Conservation (phyloP, 2,888 invertebrate species). For the Drosophila birchii region DNA sequence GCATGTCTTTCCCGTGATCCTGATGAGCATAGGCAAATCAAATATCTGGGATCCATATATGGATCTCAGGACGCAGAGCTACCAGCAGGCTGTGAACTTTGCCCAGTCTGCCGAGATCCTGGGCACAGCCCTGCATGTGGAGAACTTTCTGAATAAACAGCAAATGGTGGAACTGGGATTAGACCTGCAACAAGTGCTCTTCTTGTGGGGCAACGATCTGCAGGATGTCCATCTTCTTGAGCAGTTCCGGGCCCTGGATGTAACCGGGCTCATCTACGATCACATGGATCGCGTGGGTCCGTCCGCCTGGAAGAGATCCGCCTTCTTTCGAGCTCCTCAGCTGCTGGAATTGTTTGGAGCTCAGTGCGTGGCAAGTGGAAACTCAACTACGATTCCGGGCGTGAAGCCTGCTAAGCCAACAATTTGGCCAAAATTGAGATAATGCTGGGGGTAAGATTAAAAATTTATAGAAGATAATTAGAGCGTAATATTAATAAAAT, state of each 20-base stretch:
- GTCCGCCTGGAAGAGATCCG: constrained; percentile 68
- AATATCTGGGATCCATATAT: constrained; percentile 88
- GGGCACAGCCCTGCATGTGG: constrained; percentile 95
- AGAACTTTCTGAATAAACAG: constrained; percentile 89
- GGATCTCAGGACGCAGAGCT: constrained; percentile 92
- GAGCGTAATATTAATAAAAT: too few relatives aligned
- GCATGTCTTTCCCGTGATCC: constrained; percentile 97
- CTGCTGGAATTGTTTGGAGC: constrained; percentile 69
- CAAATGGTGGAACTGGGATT: constrained; percentile 89
- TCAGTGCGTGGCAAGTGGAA: constrained; percentile 74
- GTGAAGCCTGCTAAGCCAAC: constrained; percentile 75
- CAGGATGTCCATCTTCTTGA: constrained; percentile 92
- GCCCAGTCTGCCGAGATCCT: constrained; percentile 92
- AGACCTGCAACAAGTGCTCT: constrained; percentile 92
- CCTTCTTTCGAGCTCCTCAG: constrained; percentile 70
- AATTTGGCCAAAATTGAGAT: constrained; percentile 71
- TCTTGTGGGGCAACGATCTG: constrained; percentile 98
- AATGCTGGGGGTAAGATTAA: background rate
- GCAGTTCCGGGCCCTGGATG: constrained; percentile 92
- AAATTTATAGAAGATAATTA: background rate
- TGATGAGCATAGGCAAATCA: constrained; percentile 86
- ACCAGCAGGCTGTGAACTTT: constrained; percentile 92
- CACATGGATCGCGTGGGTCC: constrained; percentile 87
- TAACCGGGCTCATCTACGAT: constrained; percentile 98
- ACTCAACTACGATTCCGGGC: constrained; percentile 65